Evolutionary conservation across 2,888 invertebrate genomes (phyloP), one percentile per base, ranked within the genome.

Genomic region (Alviniconcha strummeri): DNA sequence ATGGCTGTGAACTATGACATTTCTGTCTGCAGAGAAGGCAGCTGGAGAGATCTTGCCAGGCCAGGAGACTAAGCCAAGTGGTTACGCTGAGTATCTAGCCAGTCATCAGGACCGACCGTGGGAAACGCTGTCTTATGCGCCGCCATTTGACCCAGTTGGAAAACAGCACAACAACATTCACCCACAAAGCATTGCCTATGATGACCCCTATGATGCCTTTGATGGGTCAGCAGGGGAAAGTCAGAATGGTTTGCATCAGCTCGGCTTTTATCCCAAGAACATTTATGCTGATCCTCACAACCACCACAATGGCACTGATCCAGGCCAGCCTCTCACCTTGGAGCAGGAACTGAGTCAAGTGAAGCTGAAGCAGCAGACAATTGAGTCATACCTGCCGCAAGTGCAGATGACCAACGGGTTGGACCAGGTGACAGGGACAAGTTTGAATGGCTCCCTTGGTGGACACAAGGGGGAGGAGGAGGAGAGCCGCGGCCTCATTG

Each of bases 61-160:
- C n/a, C 86, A 87, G 75, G 90, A 90, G 78, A 83, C 84, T 9
- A 88, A 87, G 19, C 89, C 89, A 9, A 90, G 89, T 86, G 90
- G 90, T 0, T 90, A 87, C 81, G 87, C 87, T 36, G 88, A 89
- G 67, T 91, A 87, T 81, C 72, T 90, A 52, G 86, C 89, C 75
- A 84, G 87, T 36, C 86, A 88, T 60, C 86, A 88, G 80, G 87
- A 88, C 36, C 86, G 86, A 60, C 88, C 88, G 19, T 91, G 89
- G 89, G 84, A 81, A 60, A 72, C 85, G 5, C 60, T 87, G 77
- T 84, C 85, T 6, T 84, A 81, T 57, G 84, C 77, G 6, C 17
- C 57, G n/a, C 75, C 84, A 3, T 15, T 71, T 8, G 80, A 80
- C 13, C 11, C 67, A 8, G 17, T 67, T 13, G 19, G 64, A 54